These are phyloP conservation scores for Notarius quadriscutis DNA, from an alignment of 2,113 vertebrate genomes.

Conservation along the genomic window DNA sequence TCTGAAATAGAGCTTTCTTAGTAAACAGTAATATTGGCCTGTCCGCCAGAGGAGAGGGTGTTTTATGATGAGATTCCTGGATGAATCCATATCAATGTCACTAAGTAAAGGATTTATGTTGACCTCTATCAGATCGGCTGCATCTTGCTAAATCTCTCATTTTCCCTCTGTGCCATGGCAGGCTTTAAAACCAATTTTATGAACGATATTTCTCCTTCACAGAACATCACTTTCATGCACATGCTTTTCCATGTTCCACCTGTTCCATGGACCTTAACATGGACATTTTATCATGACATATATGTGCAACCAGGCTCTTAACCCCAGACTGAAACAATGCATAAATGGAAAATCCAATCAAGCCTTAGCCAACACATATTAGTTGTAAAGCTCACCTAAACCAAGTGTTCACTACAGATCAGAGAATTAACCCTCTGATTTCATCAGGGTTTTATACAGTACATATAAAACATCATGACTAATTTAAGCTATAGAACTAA, in stretches of 20 bases:
- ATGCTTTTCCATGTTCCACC: neutral
- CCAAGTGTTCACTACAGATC: neutral
- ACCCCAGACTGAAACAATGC: neutral
- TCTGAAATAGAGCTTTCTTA: slow-evolving; percentile 6
- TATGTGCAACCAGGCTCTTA: neutral
- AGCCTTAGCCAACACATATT: neutral
- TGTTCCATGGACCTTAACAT: neutral
- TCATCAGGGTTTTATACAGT: neutral
- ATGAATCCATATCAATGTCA: slow-evolving; percentile 32
- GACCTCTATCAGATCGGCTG: slow-evolving; percentile 40
- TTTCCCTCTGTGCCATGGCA: slow-evolving; percentile 28
- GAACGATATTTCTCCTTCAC: slow-evolving; percentile 18
- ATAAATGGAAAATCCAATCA: slow-evolving; percentile 10
- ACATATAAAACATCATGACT: neutral
- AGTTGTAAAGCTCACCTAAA: neutral
- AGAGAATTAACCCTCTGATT: neutral
- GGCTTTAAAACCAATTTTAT: slow-evolving; percentile 40
- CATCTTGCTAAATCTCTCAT: slow-evolving; percentile 37
- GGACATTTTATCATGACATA: slow-evolving; percentile 5
- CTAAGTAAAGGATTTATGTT: slow-evolving; percentile 34
- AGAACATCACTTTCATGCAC: neutral
- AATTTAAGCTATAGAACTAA: neutral
- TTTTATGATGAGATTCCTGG: slow-evolving; percentile 32
- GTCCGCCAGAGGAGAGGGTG: slow-evolving; percentile 12
- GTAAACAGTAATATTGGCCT: slow-evolving; percentile 36